Base-by-base conservation (phyloP, 2,797 vertebrate genomes). In the Linurgus olivaceus region DNA sequence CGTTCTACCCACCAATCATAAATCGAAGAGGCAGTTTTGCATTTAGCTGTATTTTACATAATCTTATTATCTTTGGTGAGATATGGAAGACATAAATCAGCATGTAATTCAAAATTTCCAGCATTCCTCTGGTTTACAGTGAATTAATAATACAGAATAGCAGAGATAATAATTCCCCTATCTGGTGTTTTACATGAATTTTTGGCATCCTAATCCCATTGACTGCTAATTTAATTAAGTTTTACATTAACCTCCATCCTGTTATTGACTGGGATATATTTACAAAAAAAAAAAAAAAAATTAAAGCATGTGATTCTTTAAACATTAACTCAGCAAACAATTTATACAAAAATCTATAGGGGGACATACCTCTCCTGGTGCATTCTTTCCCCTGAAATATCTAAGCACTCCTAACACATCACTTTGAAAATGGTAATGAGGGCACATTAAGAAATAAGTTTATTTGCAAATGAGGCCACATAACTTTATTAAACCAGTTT, bases 401-500 rank as follows among this genome's bases (percentile, higher is more conserved):
- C 54, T 35, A 48, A 72, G 33, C 33, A 24, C 17, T 54, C 31
- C 85, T 59, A 54, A 67, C 21, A 79, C 21, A 16, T 48, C 33
- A 37, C 24, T 75, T 80, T 61, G 47, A 65, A 79, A 78, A 76
- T 21, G 28, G 66, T 40, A 67, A 47, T 5, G 13, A 33, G 35
- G 31, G 25, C 40, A 54, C 21, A 40, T 55, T 50, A 42, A 75
- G 70, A 70, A 88, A 86, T 52, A 85, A 33, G 25, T 63, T 90
- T 67, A 58, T 37, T 83, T 80, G 42, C 58, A 82, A 94, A 52
- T 28, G 50, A 87, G 35, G 70, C 13, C 42, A 94, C 44, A 74
- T 58, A 63, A 87, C 40, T 26, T 67, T 59, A 89, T 59, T 84
- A 77, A 91, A 73, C 51, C 61, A 18, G 35, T 50, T 80, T 93